Base-by-base conservation (phyloP, 30 jellyfish, hydroid and myxozoan species). In the Hydractinia symbiolongicarpus region DNA sequence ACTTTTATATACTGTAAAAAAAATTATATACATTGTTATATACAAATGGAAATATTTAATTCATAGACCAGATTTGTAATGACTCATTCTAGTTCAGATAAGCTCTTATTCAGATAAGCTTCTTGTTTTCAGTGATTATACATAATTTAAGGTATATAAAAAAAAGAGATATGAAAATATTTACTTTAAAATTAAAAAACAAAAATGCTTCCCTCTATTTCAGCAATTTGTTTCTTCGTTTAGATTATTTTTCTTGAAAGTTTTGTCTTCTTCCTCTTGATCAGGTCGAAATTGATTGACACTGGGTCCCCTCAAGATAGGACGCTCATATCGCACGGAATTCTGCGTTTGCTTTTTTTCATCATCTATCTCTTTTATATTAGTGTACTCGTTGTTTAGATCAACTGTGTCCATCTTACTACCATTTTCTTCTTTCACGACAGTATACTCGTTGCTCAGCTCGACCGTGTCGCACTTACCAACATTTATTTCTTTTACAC, bases 231-330 rank as follows among this genome's bases (percentile, higher is more conserved):
- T n/a, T 64, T 64, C 74, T 64, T 44, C 9, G 74, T 64, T 64
- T 51, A 64, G 16, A 64, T 64, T 51, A 64, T n/a, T 64, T 64
- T 64, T 64, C 16, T 64, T 64, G 16, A 64, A 64, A n/a, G 74
- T 64, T 13, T 64, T 64, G 16, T 64, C 74, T 64, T 64, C 40
- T 13, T 64, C 74, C 19, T 64, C 74, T n/a, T 64, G 52, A n/a
- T 64, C 74, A 13, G 74, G 74, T n/a, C 74, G 17, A 13, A 64
- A 64, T n/a, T 64, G 74, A 64, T 64, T 64, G 4, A 64, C 40
- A 51, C 74, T 64, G 19, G 74, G 74, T 64, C 74, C 74, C 40
- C 74, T 64, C 74, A 64, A 44, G 8, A 64, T 64, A 64, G 74
- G 74, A 30, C 44, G 44, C 44, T 30, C 44, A 30, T 30, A 30